Base-by-base conservation (phyloP, 2,888 invertebrate genomes). In the Antitype chi region DNA sequence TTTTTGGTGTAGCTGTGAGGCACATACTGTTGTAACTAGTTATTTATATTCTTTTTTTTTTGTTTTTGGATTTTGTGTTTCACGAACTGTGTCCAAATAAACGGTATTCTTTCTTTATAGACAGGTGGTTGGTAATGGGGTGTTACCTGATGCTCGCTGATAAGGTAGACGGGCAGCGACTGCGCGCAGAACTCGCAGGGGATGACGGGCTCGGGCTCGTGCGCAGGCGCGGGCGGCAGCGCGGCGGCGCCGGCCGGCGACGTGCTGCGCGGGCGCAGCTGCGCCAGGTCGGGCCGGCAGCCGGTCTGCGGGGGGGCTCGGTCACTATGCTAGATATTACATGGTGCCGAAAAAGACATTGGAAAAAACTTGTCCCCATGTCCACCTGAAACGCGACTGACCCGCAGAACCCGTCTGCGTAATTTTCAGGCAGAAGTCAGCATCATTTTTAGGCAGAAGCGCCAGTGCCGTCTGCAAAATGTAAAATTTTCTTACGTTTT, bases 101-200 rank as follows among this genome's bases (percentile, higher is more conserved):
- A n/a, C n/a, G n/a, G n/a, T n/a, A n/a, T n/a, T n/a, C n/a, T n/a
- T n/a, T n/a, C n/a, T n/a, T n/a, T 38, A 38, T 38, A 38, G 4
- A 47, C 2, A 13, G 43, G 11, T 47, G 43, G 43, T 47, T 11
- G 43, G 11, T 47, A 11, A 47, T 11, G 0, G 43, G 9, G 43
- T 47, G 43, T 13, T 73, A 95, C 96, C 94, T 96, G 96, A 67
- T 96, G 96, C 55, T 95, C 95, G 60, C 81, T 92, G 82, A 96
- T 93, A 73, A 95, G 93, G 85, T 95, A 94, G n/a, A 95, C 88
- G 0, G 96, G 95, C 84, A 95, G 91, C 1, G 94, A 89, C 82
- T 91, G 84, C 0, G 92, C 86, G 85, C 96, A 96, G 92, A 96
- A 96, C 93, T 96, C 96, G 94, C 96, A 96, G 20, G 96, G 96